Evolutionary conservation across 2,113 vertebrate genomes (phyloP).

Genomic region (Spilogale gracilis): DNA sequence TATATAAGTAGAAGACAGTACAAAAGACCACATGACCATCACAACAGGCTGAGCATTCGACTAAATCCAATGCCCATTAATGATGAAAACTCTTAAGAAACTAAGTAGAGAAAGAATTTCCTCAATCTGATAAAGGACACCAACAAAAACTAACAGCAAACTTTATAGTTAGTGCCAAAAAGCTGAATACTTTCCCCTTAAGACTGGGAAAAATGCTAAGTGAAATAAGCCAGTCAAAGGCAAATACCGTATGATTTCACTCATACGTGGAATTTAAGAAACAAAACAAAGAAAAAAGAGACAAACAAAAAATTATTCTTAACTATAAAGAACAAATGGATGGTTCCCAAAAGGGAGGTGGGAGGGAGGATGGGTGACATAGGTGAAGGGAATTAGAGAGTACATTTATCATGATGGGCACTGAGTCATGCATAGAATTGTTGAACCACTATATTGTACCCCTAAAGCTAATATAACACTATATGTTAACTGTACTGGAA

Average conservation of each 20-base stretch:
- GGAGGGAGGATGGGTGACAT: not conserved
- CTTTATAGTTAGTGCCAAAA: not conserved
- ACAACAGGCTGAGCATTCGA: not conserved
- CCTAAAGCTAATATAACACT: not conserved
- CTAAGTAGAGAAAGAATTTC: constrained; percentile 7
- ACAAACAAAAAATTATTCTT: not conserved
- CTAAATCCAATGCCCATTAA: not conserved
- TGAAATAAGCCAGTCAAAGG: not conserved
- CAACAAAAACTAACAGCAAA: not conserved
- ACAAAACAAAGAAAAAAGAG: not conserved
- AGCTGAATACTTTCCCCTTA: not conserved
- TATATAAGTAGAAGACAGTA: not conserved
- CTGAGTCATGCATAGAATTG: not conserved
- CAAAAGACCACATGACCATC: not conserved
- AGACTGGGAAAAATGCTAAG: not conserved
- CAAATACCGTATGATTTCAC: not conserved
- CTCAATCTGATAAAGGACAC: not conserved
- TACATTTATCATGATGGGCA: not conserved
- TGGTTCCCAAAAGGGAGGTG: not conserved
- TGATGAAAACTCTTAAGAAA: not conserved
- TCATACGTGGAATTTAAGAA: not conserved
- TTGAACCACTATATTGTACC: not conserved
- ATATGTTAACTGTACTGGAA: not conserved
- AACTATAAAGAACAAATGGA: not conserved
- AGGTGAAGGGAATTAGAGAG: not conserved